These are phyloP conservation scores for Rhabdomys pumilio DNA, from an alignment of 2,797 vertebrate species.

Conservation along the genomic window DNA sequence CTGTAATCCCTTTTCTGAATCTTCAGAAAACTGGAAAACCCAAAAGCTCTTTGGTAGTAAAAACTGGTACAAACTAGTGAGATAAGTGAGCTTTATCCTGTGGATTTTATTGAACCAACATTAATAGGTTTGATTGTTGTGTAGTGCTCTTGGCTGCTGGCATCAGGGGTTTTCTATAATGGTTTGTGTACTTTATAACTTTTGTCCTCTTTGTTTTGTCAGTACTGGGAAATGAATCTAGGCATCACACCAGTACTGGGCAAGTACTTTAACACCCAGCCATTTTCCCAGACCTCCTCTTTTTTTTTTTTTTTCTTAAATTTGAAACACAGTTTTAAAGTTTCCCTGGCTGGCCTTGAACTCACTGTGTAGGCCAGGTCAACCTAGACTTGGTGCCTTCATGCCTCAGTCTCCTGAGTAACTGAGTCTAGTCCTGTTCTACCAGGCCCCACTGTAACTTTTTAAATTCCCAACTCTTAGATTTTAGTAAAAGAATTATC, in stretches of 20 bases:
- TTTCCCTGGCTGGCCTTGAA: not conserved
- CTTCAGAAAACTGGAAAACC: constrained; percentile 28
- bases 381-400: not conserved
- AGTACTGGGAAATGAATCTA: not conserved
- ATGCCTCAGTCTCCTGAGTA: not conserved
- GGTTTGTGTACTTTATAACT: constrained; percentile 28
- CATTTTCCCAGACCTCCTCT: too few species aligned
- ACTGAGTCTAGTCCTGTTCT: not conserved
- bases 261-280: not conserved
- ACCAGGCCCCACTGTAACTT: not conserved
- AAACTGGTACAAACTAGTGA: constrained; percentile 28
- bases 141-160: not conserved
- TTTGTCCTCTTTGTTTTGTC: not conserved
- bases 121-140: constrained; percentile 2
- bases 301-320: not conserved
- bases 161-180: constrained; percentile 35
- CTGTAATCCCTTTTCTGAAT: constrained; percentile 2
- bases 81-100: not conserved
- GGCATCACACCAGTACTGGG: not conserved
- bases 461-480: not conserved
- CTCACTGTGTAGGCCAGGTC: not conserved
- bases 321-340: not conserved
- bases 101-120: constrained; percentile 49
- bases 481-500: constrained; percentile 56
- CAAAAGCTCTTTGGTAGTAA: constrained; percentile 45